A percentile compares a stretch with the other conserved stretches of the same genome.
Evolutionary conservation across 2,113 vertebrate species (phyloP).

Genomic region (Lamprologus lemairii): DNA sequence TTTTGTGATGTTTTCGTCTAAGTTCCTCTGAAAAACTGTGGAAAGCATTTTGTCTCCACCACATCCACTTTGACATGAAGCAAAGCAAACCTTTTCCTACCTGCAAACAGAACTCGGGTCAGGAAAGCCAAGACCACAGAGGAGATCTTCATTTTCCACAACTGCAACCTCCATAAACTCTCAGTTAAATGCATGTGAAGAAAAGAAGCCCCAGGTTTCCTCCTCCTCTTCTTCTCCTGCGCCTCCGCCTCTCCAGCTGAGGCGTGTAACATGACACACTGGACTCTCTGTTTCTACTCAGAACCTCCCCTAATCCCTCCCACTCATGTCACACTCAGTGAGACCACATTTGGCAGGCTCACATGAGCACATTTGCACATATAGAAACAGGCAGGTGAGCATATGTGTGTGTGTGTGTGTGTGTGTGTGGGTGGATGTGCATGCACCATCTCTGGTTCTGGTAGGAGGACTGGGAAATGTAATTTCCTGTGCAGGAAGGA

Average conservation of each 20-base stretch:
- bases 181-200: slow-evolving; percentile 35
- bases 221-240: background rate
- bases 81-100: slow-evolving; percentile 51
- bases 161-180: slow-evolving; percentile 66
- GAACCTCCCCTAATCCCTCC: slow-evolving; percentile 49
- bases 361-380: background rate
- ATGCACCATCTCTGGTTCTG: background rate
- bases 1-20: background rate
- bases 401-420: background rate
- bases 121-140: slow-evolving; percentile 65
- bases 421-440: background rate
- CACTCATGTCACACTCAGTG: background rate
- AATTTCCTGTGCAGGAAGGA: slow-evolving; percentile 42
- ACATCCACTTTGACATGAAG: background rate
- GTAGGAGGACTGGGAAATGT: slow-evolving; percentile 28
- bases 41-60: background rate
- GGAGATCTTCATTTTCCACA: slow-evolving; percentile 74
- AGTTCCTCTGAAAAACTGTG: background rate
- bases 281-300: slow-evolving; percentile 50
- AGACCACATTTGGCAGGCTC: slow-evolving; percentile 22
- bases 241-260: background rate
- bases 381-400: slow-evolving; percentile 7
- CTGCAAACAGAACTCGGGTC: slow-evolving; percentile 56
- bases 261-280: slow-evolving; percentile 71
- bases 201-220: slow-evolving; percentile 30